Percentiles rank a stretch among this genome's conserved stretches.
Evolutionary conservation across 2,888 invertebrate species (phyloP).

Genomic region (Buathra laborator): DNA sequence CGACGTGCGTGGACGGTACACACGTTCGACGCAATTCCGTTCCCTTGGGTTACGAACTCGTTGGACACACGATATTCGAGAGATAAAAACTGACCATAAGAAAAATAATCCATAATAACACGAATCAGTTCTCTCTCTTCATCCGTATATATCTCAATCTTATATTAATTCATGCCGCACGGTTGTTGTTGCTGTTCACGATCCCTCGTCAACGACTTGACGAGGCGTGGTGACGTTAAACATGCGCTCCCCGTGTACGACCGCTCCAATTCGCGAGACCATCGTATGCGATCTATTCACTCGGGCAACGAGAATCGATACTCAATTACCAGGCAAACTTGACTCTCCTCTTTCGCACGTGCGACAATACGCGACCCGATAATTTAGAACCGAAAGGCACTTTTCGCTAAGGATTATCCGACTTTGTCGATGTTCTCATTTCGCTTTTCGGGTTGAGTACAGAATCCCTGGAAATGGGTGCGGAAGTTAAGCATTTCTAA

Average conservation of each 20-base stretch:
- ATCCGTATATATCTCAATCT: not conserved
- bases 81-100: conserved; percentile 30
- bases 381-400: not conserved
- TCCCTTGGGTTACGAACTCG: not conserved
- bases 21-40: conserved; percentile 79
- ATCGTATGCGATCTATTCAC: conserved; percentile 14
- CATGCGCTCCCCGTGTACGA: conserved; percentile 4
- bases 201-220: conserved; percentile 35
- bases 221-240: conserved; percentile 36
- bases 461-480: conserved; percentile 62
- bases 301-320: conserved; percentile 44
- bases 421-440: conserved; percentile 3
- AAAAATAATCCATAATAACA: conserved; percentile 26
- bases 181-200: not conserved
- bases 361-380: conserved; percentile 1
- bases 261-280: not conserved
- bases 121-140: not conserved
- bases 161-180: conserved; percentile 7
- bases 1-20: conserved; percentile 77
- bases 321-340: conserved; percentile 38
- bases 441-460: conserved; percentile 18
- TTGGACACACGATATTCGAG: conserved; percentile 35
- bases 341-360: not conserved
- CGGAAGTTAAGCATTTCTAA: conserved; percentile 33
- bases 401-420: conserved; percentile 51